phyloP scores from a whole-genome alignment of 2,113 vertebrate genomes.

The Romanogobio albipinnatus region DNA sequence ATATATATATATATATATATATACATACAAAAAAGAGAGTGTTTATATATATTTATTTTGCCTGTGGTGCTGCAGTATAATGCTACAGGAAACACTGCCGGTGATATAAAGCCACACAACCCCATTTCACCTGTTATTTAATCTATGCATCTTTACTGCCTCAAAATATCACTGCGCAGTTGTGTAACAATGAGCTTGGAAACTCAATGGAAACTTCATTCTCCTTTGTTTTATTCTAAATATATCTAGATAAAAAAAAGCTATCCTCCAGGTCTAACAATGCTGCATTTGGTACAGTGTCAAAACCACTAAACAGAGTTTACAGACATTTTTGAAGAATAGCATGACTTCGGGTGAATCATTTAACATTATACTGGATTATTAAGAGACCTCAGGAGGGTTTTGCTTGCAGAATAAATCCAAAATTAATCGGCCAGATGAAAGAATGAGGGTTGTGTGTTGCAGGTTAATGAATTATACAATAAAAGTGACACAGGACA shows the following conservation, averaged over 20 bases:
- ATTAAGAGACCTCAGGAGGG: neutral
- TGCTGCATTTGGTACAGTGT: neutral
- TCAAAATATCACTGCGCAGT: neutral
- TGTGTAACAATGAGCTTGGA: conserved; percentile 20
- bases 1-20: no score
- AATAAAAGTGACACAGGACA: conserved; percentile 26
- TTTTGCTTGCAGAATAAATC: conserved; percentile 5
- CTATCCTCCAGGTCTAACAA: neutral
- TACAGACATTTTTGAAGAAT: conserved; percentile 8
- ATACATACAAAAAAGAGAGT: no score
- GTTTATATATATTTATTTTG: neutral
- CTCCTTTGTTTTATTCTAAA: neutral
- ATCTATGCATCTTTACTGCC: neutral
- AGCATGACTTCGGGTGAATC: neutral
- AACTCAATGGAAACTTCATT: conserved; percentile 15
- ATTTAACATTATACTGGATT: conserved; percentile 31
- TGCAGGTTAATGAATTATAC: conserved; percentile 10
- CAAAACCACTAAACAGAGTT: conserved; percentile 1
- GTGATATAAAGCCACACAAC: conserved; percentile 3
- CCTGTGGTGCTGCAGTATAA: neutral
- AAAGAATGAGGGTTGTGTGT: neutral
- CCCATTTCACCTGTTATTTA: neutral
- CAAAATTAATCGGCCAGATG: conserved; percentile 20
- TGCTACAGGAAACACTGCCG: neutral
- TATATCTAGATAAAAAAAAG: neutral